A percentile compares a stretch with the other conserved stretches of the same genome.
Conservation (phyloP, 2,113 vertebrate species). For the Chamaea fasciata region DNA sequence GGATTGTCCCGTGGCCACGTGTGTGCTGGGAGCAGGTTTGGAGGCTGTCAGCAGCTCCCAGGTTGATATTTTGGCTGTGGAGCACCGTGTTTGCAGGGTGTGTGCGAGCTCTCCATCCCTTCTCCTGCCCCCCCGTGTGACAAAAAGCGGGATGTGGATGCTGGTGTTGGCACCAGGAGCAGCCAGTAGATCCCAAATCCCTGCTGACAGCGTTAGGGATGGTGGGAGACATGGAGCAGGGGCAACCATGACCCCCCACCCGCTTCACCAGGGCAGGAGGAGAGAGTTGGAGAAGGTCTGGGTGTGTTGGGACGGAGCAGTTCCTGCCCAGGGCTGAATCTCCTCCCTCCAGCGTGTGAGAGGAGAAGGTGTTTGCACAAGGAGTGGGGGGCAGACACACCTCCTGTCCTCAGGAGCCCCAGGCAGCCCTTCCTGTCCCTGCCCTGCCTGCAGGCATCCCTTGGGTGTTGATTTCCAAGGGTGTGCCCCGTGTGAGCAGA, state of each 20-base stretch:
- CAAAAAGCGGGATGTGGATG: not conserved
- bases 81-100: not conserved
- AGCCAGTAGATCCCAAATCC: not conserved
- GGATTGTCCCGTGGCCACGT: accelerated
- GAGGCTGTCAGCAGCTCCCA: not conserved
- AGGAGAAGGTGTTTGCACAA: not conserved
- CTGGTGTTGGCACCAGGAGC: not conserved
- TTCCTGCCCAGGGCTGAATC: not conserved
- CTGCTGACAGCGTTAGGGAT: accelerated
- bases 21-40: not conserved
- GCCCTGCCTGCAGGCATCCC: not conserved
- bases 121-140: not conserved
- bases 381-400: too few relatives aligned
- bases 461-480: accelerated
- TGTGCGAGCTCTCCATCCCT: accelerated
- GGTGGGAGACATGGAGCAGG: too few relatives aligned
- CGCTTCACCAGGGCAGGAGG: accelerated
- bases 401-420: not conserved
- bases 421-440: not conserved
- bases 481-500: not conserved
- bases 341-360: not conserved
- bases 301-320: not conserved
- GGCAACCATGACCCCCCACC: accelerated
- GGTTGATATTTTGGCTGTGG: accelerated
- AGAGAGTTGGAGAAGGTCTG: not conserved